Conservation (phyloP, 2,797 vertebrate species). For the Pantherophis alleghaniensis region DNA sequence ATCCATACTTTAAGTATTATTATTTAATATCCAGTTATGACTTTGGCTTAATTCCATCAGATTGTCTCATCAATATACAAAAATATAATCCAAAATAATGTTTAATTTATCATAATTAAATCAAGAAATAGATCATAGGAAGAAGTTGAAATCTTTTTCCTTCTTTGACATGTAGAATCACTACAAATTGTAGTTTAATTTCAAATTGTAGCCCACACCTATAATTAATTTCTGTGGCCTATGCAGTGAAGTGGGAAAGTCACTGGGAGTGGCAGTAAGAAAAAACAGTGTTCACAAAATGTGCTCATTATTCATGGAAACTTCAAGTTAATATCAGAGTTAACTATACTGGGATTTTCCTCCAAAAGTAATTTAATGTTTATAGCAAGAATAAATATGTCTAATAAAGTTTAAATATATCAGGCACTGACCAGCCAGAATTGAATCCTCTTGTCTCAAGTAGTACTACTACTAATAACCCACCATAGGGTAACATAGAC, state of each 20-base stretch:
- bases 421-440: too few relatives aligned
- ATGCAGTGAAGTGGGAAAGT: too few relatives aligned
- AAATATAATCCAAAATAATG: neutral
- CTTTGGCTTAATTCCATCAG: neutral
- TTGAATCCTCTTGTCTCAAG: too few relatives aligned
- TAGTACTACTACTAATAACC: too few relatives aligned
- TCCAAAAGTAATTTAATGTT: neutral
- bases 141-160: neutral
- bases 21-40: neutral
- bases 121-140: constrained; percentile 23
- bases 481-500: too few relatives aligned
- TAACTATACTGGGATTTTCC: neutral
- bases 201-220: too few relatives aligned
- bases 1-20: neutral
- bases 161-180: neutral
- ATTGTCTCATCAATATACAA: neutral
- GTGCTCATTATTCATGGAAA: neutral
- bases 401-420: too few relatives aligned
- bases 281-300: too few relatives aligned
- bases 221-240: too few relatives aligned
- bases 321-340: neutral
- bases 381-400: neutral
- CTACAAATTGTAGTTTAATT: too few relatives aligned
- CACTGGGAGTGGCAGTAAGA: too few relatives aligned
- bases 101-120: neutral